A percentile compares a stretch with the other conserved stretches of the same genome.
Evolutionary conservation across 2,888 invertebrate species (phyloP).

Genomic region (Drosophila nigricruria): DNA sequence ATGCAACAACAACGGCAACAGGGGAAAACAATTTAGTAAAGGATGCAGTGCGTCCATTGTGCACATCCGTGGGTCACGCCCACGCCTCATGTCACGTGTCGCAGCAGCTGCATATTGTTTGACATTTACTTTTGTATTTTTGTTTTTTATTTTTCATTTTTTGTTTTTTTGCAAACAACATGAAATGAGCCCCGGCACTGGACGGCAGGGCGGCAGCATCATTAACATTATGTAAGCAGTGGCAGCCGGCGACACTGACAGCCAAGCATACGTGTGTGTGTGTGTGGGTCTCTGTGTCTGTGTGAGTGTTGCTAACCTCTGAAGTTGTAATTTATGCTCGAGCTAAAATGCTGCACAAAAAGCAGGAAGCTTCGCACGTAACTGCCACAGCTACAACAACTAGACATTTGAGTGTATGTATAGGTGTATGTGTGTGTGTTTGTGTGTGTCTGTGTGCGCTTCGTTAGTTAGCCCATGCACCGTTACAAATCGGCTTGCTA

Average conservation of each 20-base stretch:
- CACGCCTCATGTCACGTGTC: constrained; percentile 18
- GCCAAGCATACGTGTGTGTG: constrained; percentile 12
- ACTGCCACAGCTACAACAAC: constrained; percentile 53
- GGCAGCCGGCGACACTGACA: constrained; percentile 70
- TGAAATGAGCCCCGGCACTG: constrained; percentile 63
- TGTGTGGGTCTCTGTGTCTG: not conserved
- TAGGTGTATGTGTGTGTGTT: constrained; percentile 4
- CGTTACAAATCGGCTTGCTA: constrained; percentile 53
- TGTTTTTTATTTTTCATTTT: constrained; percentile 35
- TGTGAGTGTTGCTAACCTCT: constrained; percentile 46
- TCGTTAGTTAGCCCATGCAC: constrained; percentile 67
- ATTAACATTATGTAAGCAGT: constrained; percentile 78
- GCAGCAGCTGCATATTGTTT: constrained; percentile 33
- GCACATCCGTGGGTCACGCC: constrained; percentile 19
- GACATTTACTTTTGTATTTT: constrained; percentile 63
- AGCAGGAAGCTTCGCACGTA: constrained; percentile 64
- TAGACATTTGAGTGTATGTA: constrained; percentile 16
- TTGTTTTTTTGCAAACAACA: constrained; percentile 65
- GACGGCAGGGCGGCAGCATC: constrained; percentile 60
- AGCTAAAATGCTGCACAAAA: constrained; percentile 70
- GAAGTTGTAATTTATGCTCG: constrained; percentile 76
- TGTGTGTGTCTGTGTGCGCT: constrained; percentile 14
- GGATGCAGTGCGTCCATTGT: constrained; percentile 68
- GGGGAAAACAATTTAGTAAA: constrained; percentile 51
- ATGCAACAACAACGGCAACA: constrained; percentile 62